Base-by-base conservation (phyloP, 2,113 vertebrate species). In the Lophochroa leadbeateri region DNA sequence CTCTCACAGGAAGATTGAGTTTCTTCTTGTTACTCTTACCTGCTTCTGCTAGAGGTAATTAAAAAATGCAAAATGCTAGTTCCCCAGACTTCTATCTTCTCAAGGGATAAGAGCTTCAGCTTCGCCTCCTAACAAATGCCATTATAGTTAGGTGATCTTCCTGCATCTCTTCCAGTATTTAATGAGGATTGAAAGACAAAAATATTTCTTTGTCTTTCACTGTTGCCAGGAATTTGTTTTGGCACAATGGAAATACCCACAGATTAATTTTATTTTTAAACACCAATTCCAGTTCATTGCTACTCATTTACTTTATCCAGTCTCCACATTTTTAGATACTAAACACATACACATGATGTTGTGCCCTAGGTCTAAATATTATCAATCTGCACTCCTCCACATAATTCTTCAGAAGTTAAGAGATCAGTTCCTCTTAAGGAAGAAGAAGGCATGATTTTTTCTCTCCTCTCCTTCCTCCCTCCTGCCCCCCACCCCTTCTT, bases 161-260 rank as follows among this genome's bases (percentile, higher is more conserved):
- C 67, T 70, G 19, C 31, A 24, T 53, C 55, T 88, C 60, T 91
- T 78, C 81, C 55, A 84, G 33, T 81, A 60, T 81, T 93, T 90
- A 88, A 88, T 43, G n/a, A 85, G 35, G 57, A 81, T 29, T 64
- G 55, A 77, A 81, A 92, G 72, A 53, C 19, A 89, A 86, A 87
- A 86, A 67, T 77, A 88, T 35, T 84, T 89, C 55, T 81, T 67
- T 49, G 60, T 68, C n/a, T 50, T 72, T 63, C 80, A 63, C 33
- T 25, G n/a, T 75, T 89, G 47, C 69, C 86, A 88, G 74, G 47
- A 83, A 68, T 93, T 96, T 96, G 5, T 87, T 90, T 96, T 94
- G 88, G 88, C 76, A 95, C 39, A 84, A 78, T 10, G 17, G 72
- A 94, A 91, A 83, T 49, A 78, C 20, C 60, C 72, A 63, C 46